Percentiles rank a stretch among this genome's conserved stretches.
phyloP scores from a whole-genome alignment of 53 echinoderm and acorn worm genomes.

The Mesocentrotus franciscanus region DNA sequence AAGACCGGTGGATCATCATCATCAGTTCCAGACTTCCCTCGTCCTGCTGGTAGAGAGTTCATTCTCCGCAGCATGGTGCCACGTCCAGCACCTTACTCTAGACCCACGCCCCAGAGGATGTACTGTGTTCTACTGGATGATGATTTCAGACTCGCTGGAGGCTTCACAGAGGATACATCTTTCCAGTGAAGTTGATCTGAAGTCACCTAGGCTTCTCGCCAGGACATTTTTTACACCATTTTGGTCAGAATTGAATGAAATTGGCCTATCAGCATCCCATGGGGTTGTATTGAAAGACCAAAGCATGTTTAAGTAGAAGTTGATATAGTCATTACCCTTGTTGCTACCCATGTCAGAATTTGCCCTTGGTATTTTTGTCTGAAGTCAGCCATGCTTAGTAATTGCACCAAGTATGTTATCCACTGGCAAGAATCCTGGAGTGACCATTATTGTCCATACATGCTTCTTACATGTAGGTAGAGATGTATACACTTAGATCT shows the following conservation, averaged over 20 bases:
- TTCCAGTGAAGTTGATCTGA: conserved; percentile 72
- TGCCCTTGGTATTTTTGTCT: neutral
- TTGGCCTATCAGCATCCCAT: neutral
- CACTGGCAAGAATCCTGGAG: neutral
- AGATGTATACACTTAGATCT: neutral
- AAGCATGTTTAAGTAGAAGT: neutral
- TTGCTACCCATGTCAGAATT: neutral
- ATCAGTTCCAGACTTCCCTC: conserved; percentile 92
- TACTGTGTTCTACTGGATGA: conserved; percentile 92
- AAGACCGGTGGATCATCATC: conserved; percentile 31
- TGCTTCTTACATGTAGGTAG: neutral
- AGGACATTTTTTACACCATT: neutral
- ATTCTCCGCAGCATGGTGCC: conserved; percentile 82
- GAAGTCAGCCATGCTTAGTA: neutral
- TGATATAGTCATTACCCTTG: neutral
- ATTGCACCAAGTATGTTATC: neutral
- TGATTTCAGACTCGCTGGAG: conserved; percentile 94
- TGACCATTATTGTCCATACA: neutral
- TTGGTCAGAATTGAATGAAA: neutral
- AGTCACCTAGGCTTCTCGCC: neutral
- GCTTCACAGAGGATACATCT: conserved; percentile 92
- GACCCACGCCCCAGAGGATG: conserved; percentile 91
- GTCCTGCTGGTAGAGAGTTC: conserved; percentile 94
- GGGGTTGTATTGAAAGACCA: neutral
- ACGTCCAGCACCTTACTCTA: conserved; percentile 92